A percentile compares a stretch with the other conserved stretches of the same genome.
Evolutionary conservation across 2,888 invertebrate species (phyloP).

Genomic region (Acleris cristana): DNA sequence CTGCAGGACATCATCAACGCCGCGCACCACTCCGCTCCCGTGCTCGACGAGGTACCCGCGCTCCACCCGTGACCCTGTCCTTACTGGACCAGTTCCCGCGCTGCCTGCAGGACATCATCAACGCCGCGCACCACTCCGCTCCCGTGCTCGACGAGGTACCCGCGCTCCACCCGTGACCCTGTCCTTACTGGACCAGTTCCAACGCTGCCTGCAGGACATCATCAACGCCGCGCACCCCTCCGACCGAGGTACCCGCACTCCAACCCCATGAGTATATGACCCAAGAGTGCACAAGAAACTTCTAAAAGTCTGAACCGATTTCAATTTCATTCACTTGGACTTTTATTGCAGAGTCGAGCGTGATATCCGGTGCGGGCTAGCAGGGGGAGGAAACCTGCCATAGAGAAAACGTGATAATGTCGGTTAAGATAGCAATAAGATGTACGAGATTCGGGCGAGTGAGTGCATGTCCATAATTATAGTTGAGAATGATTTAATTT

Average conservation of each 20-base stretch:
- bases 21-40: neutral
- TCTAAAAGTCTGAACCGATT: no score
- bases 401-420: conserved; percentile 33
- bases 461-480: neutral
- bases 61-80: no score
- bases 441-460: neutral
- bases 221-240: neutral
- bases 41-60: no score
- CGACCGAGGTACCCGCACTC: no score
- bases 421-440: conserved; percentile 24
- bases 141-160: no score
- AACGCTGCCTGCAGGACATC: neutral
- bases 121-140: neutral
- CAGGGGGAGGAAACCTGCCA: conserved; percentile 14
- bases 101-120: conserved; percentile 5
- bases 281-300: no score
- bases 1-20: conserved; percentile 7
- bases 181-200: no score
- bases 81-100: no score
- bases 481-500: no score
- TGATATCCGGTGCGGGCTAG: conserved; percentile 22
- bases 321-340: neutral
- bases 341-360: conserved; percentile 29
- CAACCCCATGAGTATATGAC: no score
- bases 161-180: no score